Base-by-base conservation (phyloP, 1,140 invertebrate species). In the Lepidotrigona ventralis region DNA sequence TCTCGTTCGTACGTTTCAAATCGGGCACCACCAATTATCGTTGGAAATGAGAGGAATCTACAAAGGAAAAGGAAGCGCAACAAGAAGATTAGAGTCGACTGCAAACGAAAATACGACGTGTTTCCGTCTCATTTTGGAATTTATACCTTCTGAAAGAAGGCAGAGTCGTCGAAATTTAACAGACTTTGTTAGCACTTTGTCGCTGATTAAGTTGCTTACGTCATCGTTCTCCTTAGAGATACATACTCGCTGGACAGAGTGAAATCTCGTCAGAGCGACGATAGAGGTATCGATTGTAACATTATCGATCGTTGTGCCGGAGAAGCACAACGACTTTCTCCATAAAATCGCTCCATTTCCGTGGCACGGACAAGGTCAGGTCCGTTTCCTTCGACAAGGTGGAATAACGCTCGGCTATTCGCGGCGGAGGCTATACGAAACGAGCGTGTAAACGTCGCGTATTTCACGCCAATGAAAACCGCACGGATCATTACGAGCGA, bases 381-480 rank as follows among this genome's bases (percentile, higher is more conserved):
- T 70, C 79, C 53, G 79, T 85, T 86, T 71, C 79, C 75, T 53
- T 54, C 58, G 73, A 39, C 68, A 63, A 46, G 58, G 60, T 51
- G 74, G 78, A 78, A 85, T 84, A 81, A 80, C 68, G 74, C 85
- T 83, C 79, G 63, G 77, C 60, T 70, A 78, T 84, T 63, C 85
- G 66, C 63, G 63, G 73, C 39, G n/a, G 70, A 77, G 56, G 78
- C 33, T 33, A 78, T 83, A 76, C 79, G 86, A 82, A 85, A 88
- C 87, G 80, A 86, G 89, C 86, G 87, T 81, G 81, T 89, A 90
- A 91, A 88, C 88, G 87, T 91, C 90, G 87, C 85, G 81, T 90
- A 90, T 89, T 90, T 91, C 90, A 90, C 90, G 85, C 88, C 86
- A 83, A 87, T 87, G 89, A 85, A 91, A 90, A 87, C 88, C 89